Conservation (phyloP, 2,888 invertebrate species). For the Drosophila robusta region DNA sequence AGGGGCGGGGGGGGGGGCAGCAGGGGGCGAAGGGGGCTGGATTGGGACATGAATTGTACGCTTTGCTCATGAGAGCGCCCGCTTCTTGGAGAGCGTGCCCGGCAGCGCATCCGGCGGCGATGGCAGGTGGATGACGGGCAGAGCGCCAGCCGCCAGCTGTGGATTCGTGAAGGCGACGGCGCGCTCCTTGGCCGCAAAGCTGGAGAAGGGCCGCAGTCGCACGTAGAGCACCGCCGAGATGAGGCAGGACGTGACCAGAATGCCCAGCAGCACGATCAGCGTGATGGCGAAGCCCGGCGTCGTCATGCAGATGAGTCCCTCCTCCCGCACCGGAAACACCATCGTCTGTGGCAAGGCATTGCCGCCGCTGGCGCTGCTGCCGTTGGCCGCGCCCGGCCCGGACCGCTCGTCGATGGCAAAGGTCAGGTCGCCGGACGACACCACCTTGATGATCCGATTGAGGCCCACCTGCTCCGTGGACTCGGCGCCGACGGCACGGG, state of each 20-base stretch:
- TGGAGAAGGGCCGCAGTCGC: slow-evolving; percentile 90
- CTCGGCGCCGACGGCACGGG: slow-evolving; percentile 86
- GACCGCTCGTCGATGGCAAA: slow-evolving; percentile 91
- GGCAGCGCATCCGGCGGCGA: slow-evolving; percentile 67
- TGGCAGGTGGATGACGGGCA: slow-evolving; percentile 82
- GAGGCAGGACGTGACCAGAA: slow-evolving; percentile 93
- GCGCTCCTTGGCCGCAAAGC: slow-evolving; percentile 84
- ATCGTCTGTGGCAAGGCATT: slow-evolving; percentile 87
- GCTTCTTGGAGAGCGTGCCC: slow-evolving; percentile 83
- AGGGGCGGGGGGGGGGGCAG: not conserved
- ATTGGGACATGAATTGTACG: not conserved
- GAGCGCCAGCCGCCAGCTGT: slow-evolving; percentile 74
- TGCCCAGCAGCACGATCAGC: slow-evolving; percentile 92
- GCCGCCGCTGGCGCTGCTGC: slow-evolving; percentile 85
- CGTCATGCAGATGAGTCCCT: slow-evolving; percentile 95
- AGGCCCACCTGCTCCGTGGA: slow-evolving; percentile 90
- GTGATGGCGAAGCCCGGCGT: slow-evolving; percentile 96
- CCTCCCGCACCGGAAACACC: slow-evolving; percentile 89
- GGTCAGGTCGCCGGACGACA: slow-evolving; percentile 95
- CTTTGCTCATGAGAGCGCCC: slow-evolving; percentile 72
- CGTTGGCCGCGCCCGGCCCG: slow-evolving; percentile 86
- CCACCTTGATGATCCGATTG: slow-evolving; percentile 94
- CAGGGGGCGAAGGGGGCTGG: not conserved
- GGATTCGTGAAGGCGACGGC: slow-evolving; percentile 85
- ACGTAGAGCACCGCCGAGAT: slow-evolving; percentile 94